These are phyloP conservation scores for Camponotus floridanus DNA, from an alignment of 1,140 invertebrate genomes.

Conservation along the genomic window DNA sequence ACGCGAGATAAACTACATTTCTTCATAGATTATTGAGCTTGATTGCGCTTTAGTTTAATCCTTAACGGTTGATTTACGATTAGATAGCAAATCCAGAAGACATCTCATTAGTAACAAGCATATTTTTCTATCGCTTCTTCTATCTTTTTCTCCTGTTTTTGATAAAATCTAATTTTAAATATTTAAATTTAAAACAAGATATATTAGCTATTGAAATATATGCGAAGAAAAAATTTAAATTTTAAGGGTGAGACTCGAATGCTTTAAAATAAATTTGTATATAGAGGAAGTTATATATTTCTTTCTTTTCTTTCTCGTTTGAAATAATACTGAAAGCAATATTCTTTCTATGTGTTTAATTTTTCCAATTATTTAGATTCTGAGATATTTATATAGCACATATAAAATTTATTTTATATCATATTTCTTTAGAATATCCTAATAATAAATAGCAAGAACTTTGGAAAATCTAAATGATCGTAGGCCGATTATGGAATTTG, in stretches of 20 bases:
- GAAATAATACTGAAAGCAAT: neutral
- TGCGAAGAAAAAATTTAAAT: neutral
- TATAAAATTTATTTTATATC: neutral
- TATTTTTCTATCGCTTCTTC: neutral
- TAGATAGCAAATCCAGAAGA: slow-evolving; percentile 8
- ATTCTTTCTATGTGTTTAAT: neutral
- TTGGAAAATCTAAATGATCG: slow-evolving; percentile 12
- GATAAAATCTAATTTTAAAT: neutral
- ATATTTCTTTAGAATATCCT: neutral
- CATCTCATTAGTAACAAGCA: neutral
- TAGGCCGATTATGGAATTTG: slow-evolving; percentile 51
- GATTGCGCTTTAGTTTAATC: slow-evolving; percentile 1
- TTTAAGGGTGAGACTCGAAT: too few relatives aligned
- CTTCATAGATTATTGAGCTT: slow-evolving; percentile 10
- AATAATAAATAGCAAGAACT: slow-evolving; percentile 11
- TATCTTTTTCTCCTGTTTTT: neutral
- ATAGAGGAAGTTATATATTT: too few relatives aligned
- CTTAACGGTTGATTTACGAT: slow-evolving; percentile 22
- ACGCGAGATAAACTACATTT: slow-evolving; percentile 22
- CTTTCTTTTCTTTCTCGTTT: neutral
- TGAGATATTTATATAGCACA: neutral
- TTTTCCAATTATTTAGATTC: neutral
- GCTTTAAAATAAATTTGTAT: slow-evolving; percentile 17
- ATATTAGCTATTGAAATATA: neutral
- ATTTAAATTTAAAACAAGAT: neutral